Conservation (phyloP, 2,888 invertebrate genomes). For the Drosophila cognata region DNA sequence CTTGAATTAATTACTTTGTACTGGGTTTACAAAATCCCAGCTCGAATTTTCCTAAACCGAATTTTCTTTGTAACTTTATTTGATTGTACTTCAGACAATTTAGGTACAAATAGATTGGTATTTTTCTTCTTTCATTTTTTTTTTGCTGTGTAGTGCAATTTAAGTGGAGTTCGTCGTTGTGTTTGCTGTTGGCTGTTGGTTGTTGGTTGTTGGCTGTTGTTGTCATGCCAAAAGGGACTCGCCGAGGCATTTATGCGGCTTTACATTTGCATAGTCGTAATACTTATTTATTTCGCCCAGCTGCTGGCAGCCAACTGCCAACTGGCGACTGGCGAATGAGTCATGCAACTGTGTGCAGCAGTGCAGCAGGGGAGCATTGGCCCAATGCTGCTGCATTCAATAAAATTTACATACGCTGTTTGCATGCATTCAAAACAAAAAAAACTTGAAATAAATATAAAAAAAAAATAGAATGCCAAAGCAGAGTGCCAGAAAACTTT, state of each 20-base stretch:
- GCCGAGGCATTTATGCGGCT: conserved; percentile 71
- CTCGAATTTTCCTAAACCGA: neutral
- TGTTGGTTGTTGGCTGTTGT: conserved; percentile 40
- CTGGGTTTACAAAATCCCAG: neutral
- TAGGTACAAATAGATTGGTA: neutral
- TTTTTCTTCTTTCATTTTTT: neutral
- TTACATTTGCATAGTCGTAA: conserved; percentile 73
- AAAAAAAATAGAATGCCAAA: neutral
- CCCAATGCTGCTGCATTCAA: conserved; percentile 37
- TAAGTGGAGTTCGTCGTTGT: conserved; percentile 62
- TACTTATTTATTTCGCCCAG: conserved; percentile 52
- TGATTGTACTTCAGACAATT: neutral
- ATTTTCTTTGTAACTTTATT: neutral
- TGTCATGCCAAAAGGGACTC: conserved; percentile 56
- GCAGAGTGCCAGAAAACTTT: conserved; percentile 12
- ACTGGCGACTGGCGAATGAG: conserved; percentile 20
- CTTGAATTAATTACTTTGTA: neutral
- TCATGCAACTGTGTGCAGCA: conserved; percentile 24
- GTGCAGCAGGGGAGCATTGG: conserved; percentile 32
- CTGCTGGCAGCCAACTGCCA: conserved; percentile 3
- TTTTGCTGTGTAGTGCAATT: conserved; percentile 23
- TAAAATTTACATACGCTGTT: conserved; percentile 33
- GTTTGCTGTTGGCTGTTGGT: conserved; percentile 29
- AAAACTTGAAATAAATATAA: neutral
- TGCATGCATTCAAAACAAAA: conserved; percentile 12